Percentiles rank a stretch among this genome's conserved stretches.
Evolutionary conservation across 1,140 invertebrate species (phyloP).

Genomic region (Trypoxylus dichotomus): DNA sequence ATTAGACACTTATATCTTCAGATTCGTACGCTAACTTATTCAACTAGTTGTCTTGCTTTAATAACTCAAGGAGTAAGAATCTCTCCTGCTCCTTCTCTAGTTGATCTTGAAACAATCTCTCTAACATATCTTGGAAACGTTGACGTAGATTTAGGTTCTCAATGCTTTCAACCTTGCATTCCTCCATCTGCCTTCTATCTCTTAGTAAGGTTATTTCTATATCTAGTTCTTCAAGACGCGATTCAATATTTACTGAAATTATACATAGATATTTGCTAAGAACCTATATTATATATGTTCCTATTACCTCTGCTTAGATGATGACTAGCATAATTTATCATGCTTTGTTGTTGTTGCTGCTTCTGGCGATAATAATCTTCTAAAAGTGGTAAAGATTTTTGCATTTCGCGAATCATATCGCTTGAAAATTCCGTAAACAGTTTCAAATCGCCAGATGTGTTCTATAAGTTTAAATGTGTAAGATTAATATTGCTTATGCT

Average conservation of each 20-base stretch:
- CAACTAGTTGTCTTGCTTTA: slow-evolving; percentile 44
- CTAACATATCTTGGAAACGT: slow-evolving; percentile 78
- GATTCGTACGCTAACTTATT: no score
- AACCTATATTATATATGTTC: neutral
- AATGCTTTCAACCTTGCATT: slow-evolving; percentile 80
- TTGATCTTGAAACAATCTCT: slow-evolving; percentile 76
- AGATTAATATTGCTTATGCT: no score
- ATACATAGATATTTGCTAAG: neutral
- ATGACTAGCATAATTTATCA: slow-evolving; percentile 43
- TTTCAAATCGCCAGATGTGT: slow-evolving; percentile 46
- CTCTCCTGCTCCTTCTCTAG: slow-evolving; percentile 77
- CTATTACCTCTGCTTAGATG: slow-evolving; percentile 50
- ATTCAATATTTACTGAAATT: slow-evolving; percentile 57
- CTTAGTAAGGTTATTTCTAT: slow-evolving; percentile 73
- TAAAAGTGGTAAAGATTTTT: slow-evolving; percentile 43
- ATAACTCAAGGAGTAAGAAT: slow-evolving; percentile 47
- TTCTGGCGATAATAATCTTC: slow-evolving; percentile 49
- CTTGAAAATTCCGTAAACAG: slow-evolving; percentile 51
- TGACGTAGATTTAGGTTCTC: slow-evolving; percentile 82
- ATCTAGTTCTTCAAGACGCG: slow-evolving; percentile 62
- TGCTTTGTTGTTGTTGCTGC: slow-evolving; percentile 42
- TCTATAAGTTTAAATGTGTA: slow-evolving; percentile 43
- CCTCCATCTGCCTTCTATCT: slow-evolving; percentile 72
- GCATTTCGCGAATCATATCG: slow-evolving; percentile 50
- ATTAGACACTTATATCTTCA: no score